A percentile compares a stretch with the other conserved stretches of the same genome.
phyloP scores from a whole-genome alignment of 2,113 vertebrate genomes.

The Pardalotus punctatus region DNA sequence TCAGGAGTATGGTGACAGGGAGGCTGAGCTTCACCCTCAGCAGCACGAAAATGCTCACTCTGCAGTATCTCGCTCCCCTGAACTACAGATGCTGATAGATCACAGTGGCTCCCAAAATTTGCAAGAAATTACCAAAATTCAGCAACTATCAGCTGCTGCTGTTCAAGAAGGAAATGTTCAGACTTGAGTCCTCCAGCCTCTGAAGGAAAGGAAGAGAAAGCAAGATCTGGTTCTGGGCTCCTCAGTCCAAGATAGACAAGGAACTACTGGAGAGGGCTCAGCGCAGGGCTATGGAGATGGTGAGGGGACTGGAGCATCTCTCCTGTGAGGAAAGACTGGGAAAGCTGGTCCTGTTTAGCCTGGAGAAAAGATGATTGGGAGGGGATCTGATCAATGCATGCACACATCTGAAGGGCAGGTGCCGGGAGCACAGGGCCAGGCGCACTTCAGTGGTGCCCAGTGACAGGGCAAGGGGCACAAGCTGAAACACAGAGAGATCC shows the following conservation, averaged over 20 bases:
- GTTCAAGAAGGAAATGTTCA: not conserved
- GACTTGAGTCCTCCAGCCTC: not conserved
- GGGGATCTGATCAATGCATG: not conserved
- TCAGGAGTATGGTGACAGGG: not conserved
- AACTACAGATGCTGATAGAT: not conserved
- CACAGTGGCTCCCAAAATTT: not conserved
- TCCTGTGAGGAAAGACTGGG: not conserved
- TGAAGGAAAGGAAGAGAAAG: not conserved
- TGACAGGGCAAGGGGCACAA: not conserved
- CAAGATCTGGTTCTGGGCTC: not conserved
- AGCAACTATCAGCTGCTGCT: not conserved
- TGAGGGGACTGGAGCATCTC: not conserved
- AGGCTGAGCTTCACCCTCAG: not conserved
- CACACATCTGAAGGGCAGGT: not conserved
- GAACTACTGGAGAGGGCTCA: not conserved
- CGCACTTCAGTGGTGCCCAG: not conserved
- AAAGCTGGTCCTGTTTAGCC: not conserved
- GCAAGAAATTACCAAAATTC: not conserved
- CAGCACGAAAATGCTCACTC: not conserved
- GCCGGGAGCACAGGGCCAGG: not conserved
- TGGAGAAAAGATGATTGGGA: not conserved
- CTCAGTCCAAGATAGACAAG: not conserved
- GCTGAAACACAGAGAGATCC: not conserved
- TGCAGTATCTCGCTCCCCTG: rapidly evolving
- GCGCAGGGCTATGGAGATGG: rapidly evolving